Evolutionary conservation across 2,113 vertebrate species (phyloP), one percentile per base, ranked within the genome.

Genomic region (Aegithalos caudatus): DNA sequence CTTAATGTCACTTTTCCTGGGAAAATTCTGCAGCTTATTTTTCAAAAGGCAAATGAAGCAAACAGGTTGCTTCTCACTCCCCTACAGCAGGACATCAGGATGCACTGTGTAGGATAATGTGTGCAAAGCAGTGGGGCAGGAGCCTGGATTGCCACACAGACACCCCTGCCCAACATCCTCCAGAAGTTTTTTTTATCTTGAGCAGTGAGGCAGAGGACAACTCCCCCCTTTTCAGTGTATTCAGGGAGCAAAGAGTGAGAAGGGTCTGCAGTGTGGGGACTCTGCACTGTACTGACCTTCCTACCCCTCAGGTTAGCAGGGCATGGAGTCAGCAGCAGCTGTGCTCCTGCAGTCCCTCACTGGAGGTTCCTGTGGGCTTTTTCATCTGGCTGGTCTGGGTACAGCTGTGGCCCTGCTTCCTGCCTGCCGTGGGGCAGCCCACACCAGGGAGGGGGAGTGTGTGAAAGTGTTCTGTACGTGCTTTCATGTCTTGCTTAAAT

Each of bases 381-480:
- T 86, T 81, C 37, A 44, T 81, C 29, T 56, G 72, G 21, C 47
- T 54, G 64, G 47, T 38, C 25, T 57, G 3, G 1, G 20, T 47
- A 23, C 56, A 48, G 81, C 69, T 86, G 64, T 65, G 62, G 48
- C 19, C 19, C 31, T 22, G 21, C 33, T 80, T 92, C 57, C 83
- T 83, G 21, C 24, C 7, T 25, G 37, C 25, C 24, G 13, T 17
- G 19, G 16, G 69, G 38, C 56, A 24, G 45, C 23, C 70, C 35
- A 47, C 17, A 16, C 64, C 64, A 51, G 80, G 42, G 60, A 70
- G 38, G 66, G 35, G 22, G 51, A 73, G 40, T 3, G 11, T 45
- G 42, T 65, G 56, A 66, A 74, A 4, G 5, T 10, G 37, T 56
- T 44, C 53, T 37, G 14, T 40, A 12, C 0, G 0, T 67, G 57